Base-by-base conservation (phyloP, 2,888 invertebrate genomes). In the Eudasyphora cyanicolor region DNA sequence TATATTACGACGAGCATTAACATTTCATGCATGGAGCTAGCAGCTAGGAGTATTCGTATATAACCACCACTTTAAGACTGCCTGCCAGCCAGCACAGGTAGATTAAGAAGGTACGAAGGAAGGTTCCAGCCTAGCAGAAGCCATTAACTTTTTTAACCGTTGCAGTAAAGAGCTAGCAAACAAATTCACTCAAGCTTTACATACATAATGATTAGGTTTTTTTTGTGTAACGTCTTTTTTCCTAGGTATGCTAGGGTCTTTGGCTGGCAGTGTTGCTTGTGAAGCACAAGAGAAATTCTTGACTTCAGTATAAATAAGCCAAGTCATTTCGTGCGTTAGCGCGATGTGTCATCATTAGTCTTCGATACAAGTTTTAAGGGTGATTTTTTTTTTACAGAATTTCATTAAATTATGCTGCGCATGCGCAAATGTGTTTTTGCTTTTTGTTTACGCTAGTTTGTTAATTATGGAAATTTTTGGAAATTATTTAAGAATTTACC, bases 81-180 rank as follows among this genome's bases (percentile, higher is more conserved):
- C 27, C 19, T 24, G 21, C 57, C 57, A 45, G 57, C 57, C 51
- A n/a, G n/a, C n/a, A 73, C 54, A 60, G 75, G 71, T 76, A 79
- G 82, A 27, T 54, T 49, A 49, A 79, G 51, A 35, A 74, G 79
- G 51, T 57, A 27, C 27, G 42, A 54, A 79, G 60, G 60, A 62
- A 45, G 71, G 60, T 12, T 32, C 62, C 51, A 74, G 54, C 64
- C 76, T 8, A 32, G 32, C 64, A 67, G 78, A 78, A 73, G 75
- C 78, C 78, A 84, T 84, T 84, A 81, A 84, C 78, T 81, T 78
- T 78, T 75, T 81, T 76, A 84, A 84, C 84, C 84, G 84, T 84
- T 84, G 78, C 78, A 54, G 35, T 19, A 69, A 21, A 27, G 42
- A 2, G 21, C 38, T 19, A 17, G 7, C 51, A n/a, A 29, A 70